Evolutionary conservation across 2,888 invertebrate genomes (phyloP), one percentile per base, ranked within the genome.

Genomic region (Platycnemis pennipes): DNA sequence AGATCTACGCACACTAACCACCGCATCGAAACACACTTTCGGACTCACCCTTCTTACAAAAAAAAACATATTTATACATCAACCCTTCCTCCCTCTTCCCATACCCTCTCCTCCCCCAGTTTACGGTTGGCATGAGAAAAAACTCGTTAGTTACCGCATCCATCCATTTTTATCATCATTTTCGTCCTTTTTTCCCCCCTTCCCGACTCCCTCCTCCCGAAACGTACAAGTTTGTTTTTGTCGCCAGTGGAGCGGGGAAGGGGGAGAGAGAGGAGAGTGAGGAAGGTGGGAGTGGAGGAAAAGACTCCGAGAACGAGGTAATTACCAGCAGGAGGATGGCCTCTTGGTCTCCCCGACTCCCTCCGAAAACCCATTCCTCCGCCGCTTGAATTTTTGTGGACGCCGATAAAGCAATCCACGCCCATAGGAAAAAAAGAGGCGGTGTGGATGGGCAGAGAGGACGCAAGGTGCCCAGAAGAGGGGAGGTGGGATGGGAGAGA

Each of bases 131-230:
- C 77, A 77, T 77, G 77, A 77, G 77, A 37, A 77, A 77, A 77
- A 37, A 77, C 77, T 77, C 77, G 77, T 77, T 77, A 37, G 77
- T 77, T 77, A 37, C 77, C 31, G 77, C 37, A 77, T 77, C 77
- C 77, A 77, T 89, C 53, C 88, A 53, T 89, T 88, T 89, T 89
- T 89, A 89, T 89, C 31, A 11, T 37, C 53, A 89, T 89, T 89
- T 53, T 89, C 53, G 63, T 44, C 63, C n/a, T 44, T 63, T 91
- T 69, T 63, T 63, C n/a, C n/a, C 31, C 8, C 7, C 37, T 89
- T 49, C 49, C 88, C n/a, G 26, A 16, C 37, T 77, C 77, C 37
- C 31, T 37, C 77, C 77, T 37, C 77, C 37, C 77, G 31, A 77
- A 77, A n/a, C 63, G 22, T 63, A 63, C 77, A 37, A 77, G 77